Evolutionary conservation across 2,113 vertebrate species (phyloP), one percentile per base, ranked within the genome.

Genomic region (Ursus arctos): DNA sequence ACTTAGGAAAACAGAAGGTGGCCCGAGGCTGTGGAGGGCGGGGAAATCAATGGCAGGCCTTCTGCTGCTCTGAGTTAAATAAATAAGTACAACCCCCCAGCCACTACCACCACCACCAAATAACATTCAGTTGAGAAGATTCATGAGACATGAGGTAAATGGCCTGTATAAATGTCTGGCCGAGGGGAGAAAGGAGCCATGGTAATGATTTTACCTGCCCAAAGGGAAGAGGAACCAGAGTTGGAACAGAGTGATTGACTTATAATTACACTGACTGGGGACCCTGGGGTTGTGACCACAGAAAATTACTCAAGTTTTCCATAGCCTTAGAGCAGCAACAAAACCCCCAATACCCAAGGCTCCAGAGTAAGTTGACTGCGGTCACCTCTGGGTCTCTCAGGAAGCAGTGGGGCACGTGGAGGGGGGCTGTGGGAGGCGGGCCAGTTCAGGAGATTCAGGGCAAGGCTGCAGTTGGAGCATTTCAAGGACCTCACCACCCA

Each of bases 241-340:
- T 67, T 47, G 28, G 91, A 98, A 88, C 65, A 92, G 90, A 81
- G 84, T 94, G 69, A 72, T 77, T 96, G 91, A 82, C 72, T 86
- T 59, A 95, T 91, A 96, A 89, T 86, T 95, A 88, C 69, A 91
- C 59, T 87, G 89, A 88, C 94, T n/a, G 26, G 83, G 53, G 63
- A 69, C 97, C 74, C 77, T 33, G 91, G 92, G 74, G 83, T 43
- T 98, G 97, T 95, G 94, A 72, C 40, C 26, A 8, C 77, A 93
- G 96, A 55, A 96, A 98, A 93, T 67, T 49, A 92, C 87, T 96
- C 9, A 22, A 77, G 79, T 91, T 97, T 87, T 82, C 65, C 74
- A 43, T 55, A 88, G 53, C 69, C 51, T 24, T 96, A n/a, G 28
- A 96, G 88, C 4, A 79, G 61, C 76, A 89, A 57, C 57, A 91